Evolutionary conservation across 2,797 vertebrate genomes (phyloP).

Genomic region (Novumbra hubbsi): DNA sequence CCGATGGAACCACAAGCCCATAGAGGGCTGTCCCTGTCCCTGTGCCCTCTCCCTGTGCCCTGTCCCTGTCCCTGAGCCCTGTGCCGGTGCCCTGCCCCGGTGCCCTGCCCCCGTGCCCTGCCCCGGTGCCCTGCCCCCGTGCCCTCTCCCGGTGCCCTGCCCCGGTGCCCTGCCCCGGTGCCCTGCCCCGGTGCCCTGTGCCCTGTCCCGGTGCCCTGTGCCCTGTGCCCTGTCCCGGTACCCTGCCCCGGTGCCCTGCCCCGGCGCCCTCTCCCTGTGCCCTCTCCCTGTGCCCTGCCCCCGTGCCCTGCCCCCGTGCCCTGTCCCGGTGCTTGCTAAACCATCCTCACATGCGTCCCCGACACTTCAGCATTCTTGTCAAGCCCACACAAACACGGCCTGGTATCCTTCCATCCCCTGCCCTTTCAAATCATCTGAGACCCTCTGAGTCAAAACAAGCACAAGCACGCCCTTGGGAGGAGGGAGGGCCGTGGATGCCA

Average conservation of each 20-base stretch:
- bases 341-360: background rate
- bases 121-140: no score
- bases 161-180: no score
- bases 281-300: no score
- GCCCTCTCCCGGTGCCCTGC: no score
- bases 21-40: background rate
- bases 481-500: background rate
- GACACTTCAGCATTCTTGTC: background rate
- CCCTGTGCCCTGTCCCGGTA: no score
- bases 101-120: no score
- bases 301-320: no score
- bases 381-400: background rate
- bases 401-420: background rate
- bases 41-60: no score
- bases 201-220: no score
- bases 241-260: background rate
- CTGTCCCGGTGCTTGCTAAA: background rate
- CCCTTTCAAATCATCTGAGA: background rate
- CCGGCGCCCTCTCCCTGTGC: background rate
- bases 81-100: no score
- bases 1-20: background rate
- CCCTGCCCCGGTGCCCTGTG: no score
- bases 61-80: no score
- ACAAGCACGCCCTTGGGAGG: slow-evolving; percentile 8
- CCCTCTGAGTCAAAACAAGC: background rate